These are phyloP conservation scores for Loripinus fragilis DNA, from an alignment of 2,888 invertebrate genomes.

Conservation along the genomic window DNA sequence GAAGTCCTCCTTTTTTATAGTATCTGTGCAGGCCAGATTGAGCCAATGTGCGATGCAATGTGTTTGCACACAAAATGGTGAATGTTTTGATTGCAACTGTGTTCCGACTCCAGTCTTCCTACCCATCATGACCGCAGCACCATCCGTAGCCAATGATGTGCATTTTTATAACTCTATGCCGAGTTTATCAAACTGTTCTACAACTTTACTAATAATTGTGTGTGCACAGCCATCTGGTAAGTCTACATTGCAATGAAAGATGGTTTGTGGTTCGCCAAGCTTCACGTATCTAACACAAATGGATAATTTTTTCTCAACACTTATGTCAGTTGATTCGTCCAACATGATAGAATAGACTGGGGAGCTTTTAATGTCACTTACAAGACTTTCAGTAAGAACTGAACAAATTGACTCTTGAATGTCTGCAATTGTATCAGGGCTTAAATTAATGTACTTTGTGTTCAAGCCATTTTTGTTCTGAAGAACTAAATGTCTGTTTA, in stretches of 20 bases:
- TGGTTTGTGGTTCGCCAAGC: neutral
- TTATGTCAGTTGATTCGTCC: neutral
- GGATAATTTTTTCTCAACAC: neutral
- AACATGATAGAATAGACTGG: neutral
- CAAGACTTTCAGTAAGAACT: neutral
- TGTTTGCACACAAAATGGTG: slow-evolving; percentile 48
- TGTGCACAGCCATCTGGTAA: neutral
- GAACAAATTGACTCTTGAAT: neutral
- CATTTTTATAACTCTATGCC: too few relatives aligned
- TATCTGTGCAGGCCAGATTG: too few relatives aligned
- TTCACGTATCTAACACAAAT: neutral
- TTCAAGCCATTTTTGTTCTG: neutral
- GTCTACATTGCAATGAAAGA: neutral
- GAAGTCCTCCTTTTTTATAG: slow-evolving; percentile 50
- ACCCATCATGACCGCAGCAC: slow-evolving; percentile 49
- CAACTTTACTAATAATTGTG: neutral
- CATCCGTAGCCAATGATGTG: too few relatives aligned
- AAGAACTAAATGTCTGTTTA: neutral
- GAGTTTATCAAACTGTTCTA: too few relatives aligned
- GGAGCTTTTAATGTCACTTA: neutral
- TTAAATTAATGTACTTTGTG: neutral
- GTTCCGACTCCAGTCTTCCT: slow-evolving; percentile 49
- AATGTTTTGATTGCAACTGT: too few relatives aligned
- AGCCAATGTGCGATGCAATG: slow-evolving; percentile 49
- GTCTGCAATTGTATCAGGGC: neutral